Conservation (phyloP, 2,797 vertebrate species). For the Enteromius thamalakanensis region DNA sequence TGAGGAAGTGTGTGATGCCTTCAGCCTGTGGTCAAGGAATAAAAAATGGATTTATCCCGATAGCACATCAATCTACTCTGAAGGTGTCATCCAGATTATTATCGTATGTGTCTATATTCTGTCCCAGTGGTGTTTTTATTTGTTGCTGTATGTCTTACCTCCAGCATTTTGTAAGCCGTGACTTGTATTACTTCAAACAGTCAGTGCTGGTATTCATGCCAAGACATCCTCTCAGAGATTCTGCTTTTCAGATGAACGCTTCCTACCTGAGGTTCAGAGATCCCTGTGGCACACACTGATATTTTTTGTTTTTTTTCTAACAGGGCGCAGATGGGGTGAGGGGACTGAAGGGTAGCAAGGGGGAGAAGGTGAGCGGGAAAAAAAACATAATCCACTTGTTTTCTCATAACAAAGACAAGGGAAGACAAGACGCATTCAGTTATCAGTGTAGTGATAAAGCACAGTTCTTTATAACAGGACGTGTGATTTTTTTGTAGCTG, state of each 20-base stretch:
- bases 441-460: constrained; percentile 50
- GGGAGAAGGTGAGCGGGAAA: constrained; percentile 83
- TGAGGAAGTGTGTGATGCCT: constrained; percentile 20
- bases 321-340: constrained; percentile 91
- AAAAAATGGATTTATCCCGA: constrained; percentile 11
- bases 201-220: constrained; percentile 12
- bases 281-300: constrained; percentile 11
- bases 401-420: constrained; percentile 21
- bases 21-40: constrained; percentile 27
- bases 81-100: constrained; percentile 27
- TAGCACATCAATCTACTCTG: background rate
- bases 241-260: constrained; percentile 34
- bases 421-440: constrained; percentile 46
- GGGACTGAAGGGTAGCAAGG: constrained; percentile 90
- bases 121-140: background rate
- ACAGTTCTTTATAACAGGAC: constrained; percentile 27
- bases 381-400: background rate
- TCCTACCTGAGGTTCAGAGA: constrained; percentile 30
- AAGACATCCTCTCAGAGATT: constrained; percentile 20
- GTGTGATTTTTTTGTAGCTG: constrained; percentile 41
- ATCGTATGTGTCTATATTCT: background rate
- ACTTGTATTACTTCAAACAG: constrained; percentile 36
- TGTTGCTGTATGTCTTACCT: constrained; percentile 9
- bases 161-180: background rate
- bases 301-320: constrained; percentile 46